Base-by-base conservation (phyloP, 2,888 invertebrate species). In the Cheilosia urbana region DNA sequence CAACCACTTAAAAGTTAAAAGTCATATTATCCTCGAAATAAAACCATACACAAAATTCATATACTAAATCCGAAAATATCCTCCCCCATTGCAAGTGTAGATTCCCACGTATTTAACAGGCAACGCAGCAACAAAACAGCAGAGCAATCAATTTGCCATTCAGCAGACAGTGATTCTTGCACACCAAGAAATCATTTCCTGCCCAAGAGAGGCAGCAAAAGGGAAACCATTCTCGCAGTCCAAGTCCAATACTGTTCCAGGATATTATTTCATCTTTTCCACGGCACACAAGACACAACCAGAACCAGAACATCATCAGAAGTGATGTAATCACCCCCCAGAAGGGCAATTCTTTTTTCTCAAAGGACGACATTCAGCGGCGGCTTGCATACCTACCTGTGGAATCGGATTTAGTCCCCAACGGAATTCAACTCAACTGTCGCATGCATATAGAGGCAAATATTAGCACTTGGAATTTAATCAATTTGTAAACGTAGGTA, bases 111-210 rank as follows among this genome's bases (percentile, higher is more conserved):
- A 42, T 51, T n/a, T 9, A 17, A 49, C 34, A 68, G 49, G 40
- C 15, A 21, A 13, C n/a, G 51, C 17, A 62, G 51, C 76, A 76
- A 76, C 66, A 60, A 2, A 66, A 40, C n/a, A 65, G 21, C n/a
- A n/a, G 17, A 21, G 51, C 66, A 66, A 76, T 76, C 58, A 76
- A 66, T 60, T 66, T 58, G 49, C 76, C 58, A 68, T 76, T 76
- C 66, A 76, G 42, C 37, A 57, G 49, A 13, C 45, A 27, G 42
- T 69, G 75, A 55, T 37, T 24, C 24, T 24, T 55, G 53, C 27
- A 37, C 17, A 45, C 13, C 21, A 58, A 37, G 71, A 71, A 58
- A 13, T 49, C 47, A 71, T 71, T 71, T 71, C 71, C 71, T 49
- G 34, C 34, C 11, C 15, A 19, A 19, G 30, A 57, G 19, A 24